Evolutionary conservation across 64 coral and sea anemone species (phyloP).

Genomic region (Stichodactyla helianthus): DNA sequence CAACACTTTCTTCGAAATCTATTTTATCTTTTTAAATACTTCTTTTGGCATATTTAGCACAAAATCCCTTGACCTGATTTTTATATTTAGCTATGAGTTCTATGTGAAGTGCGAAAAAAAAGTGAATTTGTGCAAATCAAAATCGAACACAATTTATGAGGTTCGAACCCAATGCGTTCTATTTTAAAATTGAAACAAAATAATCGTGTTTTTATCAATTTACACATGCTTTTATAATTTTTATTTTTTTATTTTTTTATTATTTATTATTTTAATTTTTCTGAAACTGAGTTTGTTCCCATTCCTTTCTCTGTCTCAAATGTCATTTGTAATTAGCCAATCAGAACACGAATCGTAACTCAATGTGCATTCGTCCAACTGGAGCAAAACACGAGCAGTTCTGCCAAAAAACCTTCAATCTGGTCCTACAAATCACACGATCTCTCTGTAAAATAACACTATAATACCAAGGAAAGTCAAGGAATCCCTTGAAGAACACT

Average conservation of each 20-base stretch:
- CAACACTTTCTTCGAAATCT: background rate
- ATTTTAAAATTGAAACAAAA: background rate
- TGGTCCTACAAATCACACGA: background rate
- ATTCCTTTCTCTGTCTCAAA: slow-evolving; percentile 13
- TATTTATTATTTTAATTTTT: background rate
- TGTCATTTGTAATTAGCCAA: slow-evolving; percentile 56
- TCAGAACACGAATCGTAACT: slow-evolving; percentile 80
- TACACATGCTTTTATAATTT: background rate
- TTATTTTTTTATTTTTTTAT: background rate
- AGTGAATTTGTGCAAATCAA: background rate
- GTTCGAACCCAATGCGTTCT: background rate
- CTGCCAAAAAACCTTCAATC: background rate
- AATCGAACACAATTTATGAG: background rate
- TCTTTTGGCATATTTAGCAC: background rate
- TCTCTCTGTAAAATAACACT: background rate
- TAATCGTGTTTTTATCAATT: background rate
- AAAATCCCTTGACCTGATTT: background rate
- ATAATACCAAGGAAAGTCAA: background rate
- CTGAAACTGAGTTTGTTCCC: background rate
- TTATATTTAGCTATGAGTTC: too few relatives aligned
- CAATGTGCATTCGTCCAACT: slow-evolving; percentile 19
- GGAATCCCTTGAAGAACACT: background rate
- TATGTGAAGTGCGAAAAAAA: background rate
- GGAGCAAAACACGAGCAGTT: slow-evolving; percentile 14
- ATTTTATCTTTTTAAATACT: background rate